Evolutionary conservation across 2,797 vertebrate species (phyloP).

Genomic region (Sebastolobus alascanus): DNA sequence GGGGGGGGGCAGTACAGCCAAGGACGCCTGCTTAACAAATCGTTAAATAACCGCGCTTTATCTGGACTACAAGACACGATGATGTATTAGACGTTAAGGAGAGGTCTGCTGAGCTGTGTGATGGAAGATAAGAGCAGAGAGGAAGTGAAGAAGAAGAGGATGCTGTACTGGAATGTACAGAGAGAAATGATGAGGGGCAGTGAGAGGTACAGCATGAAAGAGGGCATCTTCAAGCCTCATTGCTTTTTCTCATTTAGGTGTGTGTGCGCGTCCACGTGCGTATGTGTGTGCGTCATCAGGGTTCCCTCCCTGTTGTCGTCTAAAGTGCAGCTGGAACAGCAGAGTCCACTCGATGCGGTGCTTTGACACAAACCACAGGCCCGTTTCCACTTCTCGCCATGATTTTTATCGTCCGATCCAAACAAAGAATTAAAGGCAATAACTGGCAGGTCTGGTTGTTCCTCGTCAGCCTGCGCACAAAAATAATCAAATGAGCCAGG

Average conservation of each 20-base stretch:
- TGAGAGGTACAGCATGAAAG: conserved; percentile 28
- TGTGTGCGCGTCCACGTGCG: background rate
- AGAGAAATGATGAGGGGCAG: conserved; percentile 45
- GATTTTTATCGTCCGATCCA: conserved; percentile 13
- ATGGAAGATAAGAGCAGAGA: conserved; percentile 45
- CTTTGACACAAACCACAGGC: conserved; percentile 43
- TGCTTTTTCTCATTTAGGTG: conserved; percentile 72
- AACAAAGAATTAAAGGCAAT: conserved; percentile 13
- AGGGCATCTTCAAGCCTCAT: conserved; percentile 77
- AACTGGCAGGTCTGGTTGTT: conserved; percentile 50
- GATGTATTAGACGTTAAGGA: conserved; percentile 64
- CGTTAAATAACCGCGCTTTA: conserved; percentile 56
- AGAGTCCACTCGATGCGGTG: conserved; percentile 24
- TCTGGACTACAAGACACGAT: conserved; percentile 61
- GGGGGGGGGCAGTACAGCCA: conserved; percentile 33
- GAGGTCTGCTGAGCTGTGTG: conserved; percentile 30
- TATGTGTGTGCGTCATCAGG: conserved; percentile 55
- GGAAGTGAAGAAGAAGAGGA: conserved; percentile 27
- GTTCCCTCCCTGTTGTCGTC: conserved; percentile 46
- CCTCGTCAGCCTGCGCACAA: conserved; percentile 2
- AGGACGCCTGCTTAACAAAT: conserved; percentile 66
- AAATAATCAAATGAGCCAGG: conserved; percentile 54
- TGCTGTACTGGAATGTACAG: conserved; percentile 29
- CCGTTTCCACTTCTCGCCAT: conserved; percentile 33
- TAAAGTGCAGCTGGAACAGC: conserved; percentile 21